phyloP scores from a whole-genome alignment of 2,113 vertebrate genomes.

The Catagonus wagneri region DNA sequence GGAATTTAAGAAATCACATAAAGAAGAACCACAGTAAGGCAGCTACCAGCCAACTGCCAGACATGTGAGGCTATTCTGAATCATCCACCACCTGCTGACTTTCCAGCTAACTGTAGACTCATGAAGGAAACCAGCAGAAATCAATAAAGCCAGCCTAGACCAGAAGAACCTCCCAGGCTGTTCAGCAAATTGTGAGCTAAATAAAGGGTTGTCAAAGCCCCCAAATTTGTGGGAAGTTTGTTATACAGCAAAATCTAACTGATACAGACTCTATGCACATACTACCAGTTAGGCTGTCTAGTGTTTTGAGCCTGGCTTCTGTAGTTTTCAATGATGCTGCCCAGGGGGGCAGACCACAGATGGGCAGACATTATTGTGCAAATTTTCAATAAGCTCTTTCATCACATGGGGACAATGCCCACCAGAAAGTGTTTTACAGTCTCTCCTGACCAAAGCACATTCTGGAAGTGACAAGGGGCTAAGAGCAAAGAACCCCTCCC shows the following conservation, averaged over 20 bases:
- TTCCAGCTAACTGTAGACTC: not conserved
- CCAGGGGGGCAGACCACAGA: not conserved
- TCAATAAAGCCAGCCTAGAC: not conserved
- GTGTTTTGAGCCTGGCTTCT: not conserved
- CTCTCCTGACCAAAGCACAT: not conserved
- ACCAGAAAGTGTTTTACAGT: not conserved
- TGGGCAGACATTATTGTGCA: not conserved
- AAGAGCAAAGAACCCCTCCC: slow-evolving; percentile 41
- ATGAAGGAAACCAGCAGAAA: not conserved
- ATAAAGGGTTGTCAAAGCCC: not conserved
- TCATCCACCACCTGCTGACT: not conserved
- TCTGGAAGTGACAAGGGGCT: not conserved
- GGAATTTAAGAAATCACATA: not conserved
- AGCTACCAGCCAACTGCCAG: not conserved
- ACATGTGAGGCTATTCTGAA: not conserved
- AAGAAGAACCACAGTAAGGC: slow-evolving; percentile 4
- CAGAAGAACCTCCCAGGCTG: not conserved
- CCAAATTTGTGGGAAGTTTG: not conserved
- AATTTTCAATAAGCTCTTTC: slow-evolving; percentile 21
- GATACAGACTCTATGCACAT: not conserved
- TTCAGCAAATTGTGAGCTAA: not conserved
- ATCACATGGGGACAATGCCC: not conserved
- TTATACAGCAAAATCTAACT: slow-evolving; percentile 13
- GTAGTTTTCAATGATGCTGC: slow-evolving; percentile 1
- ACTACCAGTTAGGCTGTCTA: not conserved